phyloP scores from a whole-genome alignment of 2,113 vertebrate genomes.

The Neotoma lepida region DNA sequence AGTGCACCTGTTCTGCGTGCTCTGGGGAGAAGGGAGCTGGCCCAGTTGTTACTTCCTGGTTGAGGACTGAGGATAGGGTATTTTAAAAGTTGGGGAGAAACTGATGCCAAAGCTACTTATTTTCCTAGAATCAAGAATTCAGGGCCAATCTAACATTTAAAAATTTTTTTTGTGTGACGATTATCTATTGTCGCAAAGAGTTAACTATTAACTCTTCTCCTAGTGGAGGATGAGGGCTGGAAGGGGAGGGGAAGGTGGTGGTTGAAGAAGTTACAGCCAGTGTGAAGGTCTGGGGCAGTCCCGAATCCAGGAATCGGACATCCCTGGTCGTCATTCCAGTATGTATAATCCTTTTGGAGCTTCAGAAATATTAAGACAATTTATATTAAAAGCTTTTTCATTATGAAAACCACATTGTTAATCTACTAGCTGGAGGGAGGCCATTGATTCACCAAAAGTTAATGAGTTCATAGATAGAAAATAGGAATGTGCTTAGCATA shows the following conservation, averaged over 20 bases:
- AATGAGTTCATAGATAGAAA: slow-evolving; percentile 59
- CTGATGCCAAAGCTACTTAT: not conserved
- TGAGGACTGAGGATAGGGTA: not conserved
- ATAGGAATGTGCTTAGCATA: slow-evolving; percentile 26
- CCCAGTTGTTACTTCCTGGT: not conserved
- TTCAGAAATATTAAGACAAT: slow-evolving; percentile 53
- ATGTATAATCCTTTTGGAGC: slow-evolving; percentile 40
- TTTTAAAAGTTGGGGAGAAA: slow-evolving; percentile 34
- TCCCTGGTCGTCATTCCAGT: not conserved
- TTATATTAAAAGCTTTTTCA: slow-evolving; percentile 50
- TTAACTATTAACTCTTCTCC: not conserved
- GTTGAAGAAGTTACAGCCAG: not conserved
- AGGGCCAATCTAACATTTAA: not conserved
- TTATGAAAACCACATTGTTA: slow-evolving; percentile 59
- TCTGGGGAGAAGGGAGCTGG: not conserved
- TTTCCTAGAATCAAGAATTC: slow-evolving; percentile 21
- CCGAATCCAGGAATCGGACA: slow-evolving; percentile 17
- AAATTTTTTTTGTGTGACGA: not conserved
- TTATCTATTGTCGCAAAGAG: not conserved
- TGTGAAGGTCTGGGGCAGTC: not conserved
- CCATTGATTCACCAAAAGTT: slow-evolving; percentile 30
- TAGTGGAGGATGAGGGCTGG: not conserved
- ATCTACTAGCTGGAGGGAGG: slow-evolving; percentile 60
- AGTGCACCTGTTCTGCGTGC: not conserved
- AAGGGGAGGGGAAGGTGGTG: not conserved